Evolutionary conservation across 2,113 vertebrate genomes (phyloP).

Genomic region (Ammospiza caudacuta): DNA sequence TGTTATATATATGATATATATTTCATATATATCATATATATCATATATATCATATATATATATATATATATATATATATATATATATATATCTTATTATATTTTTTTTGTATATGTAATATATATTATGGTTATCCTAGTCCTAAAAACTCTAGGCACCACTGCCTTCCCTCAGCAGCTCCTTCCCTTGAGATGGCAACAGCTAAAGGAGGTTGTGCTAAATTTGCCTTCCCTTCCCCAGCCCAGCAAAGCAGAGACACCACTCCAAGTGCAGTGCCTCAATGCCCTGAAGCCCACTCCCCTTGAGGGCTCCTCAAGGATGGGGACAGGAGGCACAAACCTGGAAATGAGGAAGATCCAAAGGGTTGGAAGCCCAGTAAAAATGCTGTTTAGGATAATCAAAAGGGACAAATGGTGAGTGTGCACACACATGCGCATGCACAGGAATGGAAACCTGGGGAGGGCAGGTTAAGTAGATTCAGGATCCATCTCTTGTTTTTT

Average conservation of each 20-base stretch:
- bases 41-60: too few relatives aligned
- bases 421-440: rapidly evolving
- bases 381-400: background rate
- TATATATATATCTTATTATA: too few relatives aligned
- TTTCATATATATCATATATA: too few relatives aligned
- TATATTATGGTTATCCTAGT: background rate
- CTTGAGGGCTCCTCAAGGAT: background rate
- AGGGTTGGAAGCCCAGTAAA: background rate
- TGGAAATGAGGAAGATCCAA: background rate
- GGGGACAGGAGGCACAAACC: background rate
- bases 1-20: too few relatives aligned
- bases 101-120: too few relatives aligned
- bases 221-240: background rate
- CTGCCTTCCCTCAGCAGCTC: background rate
- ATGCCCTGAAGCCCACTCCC: background rate
- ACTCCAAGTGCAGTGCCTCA: background rate
- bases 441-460: background rate
- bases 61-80: too few relatives aligned
- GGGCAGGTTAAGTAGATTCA: background rate
- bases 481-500: background rate
- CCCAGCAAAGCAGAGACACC: background rate
- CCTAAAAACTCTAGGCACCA: background rate
- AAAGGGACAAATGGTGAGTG: background rate
- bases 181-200: background rate
- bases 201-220: background rate